A percentile compares a stretch with the other conserved stretches of the same genome.
These are phyloP conservation scores for Donacobius atricapilla DNA, from an alignment of 2,113 vertebrate genomes.

Conservation along the genomic window DNA sequence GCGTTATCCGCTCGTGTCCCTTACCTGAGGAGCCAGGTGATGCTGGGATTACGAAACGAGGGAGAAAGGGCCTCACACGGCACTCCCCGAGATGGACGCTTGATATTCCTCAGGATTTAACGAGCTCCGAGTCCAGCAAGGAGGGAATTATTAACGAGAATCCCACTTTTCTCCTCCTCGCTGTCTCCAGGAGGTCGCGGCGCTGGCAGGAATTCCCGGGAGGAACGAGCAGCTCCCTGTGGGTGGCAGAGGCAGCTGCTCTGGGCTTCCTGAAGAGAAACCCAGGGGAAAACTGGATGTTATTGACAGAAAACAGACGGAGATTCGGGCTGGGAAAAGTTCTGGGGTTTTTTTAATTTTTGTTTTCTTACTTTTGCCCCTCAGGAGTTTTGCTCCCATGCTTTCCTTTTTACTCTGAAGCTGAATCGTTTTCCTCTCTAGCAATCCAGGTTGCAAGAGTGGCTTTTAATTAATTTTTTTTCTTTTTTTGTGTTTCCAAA, in stretches of 20 bases:
- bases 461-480: neutral
- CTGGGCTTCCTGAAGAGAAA: neutral
- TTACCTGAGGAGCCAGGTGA: neutral
- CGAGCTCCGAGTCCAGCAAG: neutral
- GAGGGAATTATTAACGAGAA: neutral
- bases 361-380: neutral
- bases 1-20: neutral
- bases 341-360: rapidly evolving
- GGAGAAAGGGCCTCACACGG: neutral
- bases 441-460: neutral
- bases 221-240: neutral
- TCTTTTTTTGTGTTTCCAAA: neutral
- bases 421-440: rapidly evolving
- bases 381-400: neutral
- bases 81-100: neutral
- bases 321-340: neutral
- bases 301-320: neutral
- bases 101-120: neutral
- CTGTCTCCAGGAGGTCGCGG: neutral
- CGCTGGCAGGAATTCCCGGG: neutral
- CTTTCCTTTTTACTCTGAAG: neutral
- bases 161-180: neutral
- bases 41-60: rapidly evolving
- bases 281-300: neutral
- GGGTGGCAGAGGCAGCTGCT: neutral